Conservation (phyloP, 2,113 vertebrate genomes). For the Dunckerocampus dactyliophorus region DNA sequence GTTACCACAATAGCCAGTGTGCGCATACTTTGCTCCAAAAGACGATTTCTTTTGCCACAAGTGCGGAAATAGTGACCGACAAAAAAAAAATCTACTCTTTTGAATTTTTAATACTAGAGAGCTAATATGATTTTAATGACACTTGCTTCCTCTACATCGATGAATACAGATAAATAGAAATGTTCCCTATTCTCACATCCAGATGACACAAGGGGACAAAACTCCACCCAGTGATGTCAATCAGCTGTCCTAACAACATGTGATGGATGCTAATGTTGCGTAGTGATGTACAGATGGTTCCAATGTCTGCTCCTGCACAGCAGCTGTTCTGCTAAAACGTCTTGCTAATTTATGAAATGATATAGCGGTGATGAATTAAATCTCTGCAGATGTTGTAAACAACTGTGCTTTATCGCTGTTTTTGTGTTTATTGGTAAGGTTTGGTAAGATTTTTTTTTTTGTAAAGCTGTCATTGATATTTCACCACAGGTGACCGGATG, state of each 20-base stretch:
- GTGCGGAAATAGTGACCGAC: constrained; percentile 36
- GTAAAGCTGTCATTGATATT: constrained; percentile 14
- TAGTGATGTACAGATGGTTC: constrained; percentile 36
- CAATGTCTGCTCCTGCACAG: constrained; percentile 9
- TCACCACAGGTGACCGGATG: constrained; percentile 4
- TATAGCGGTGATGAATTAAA: not conserved
- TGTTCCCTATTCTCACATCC: not conserved
- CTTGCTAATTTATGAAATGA: constrained; percentile 26
- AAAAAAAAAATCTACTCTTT: constrained; percentile 33
- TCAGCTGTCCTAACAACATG: constrained; percentile 38
- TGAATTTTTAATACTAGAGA: constrained; percentile 45
- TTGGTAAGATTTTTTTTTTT: constrained; percentile 4
- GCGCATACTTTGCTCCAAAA: constrained; percentile 22
- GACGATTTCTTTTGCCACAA: constrained; percentile 44
- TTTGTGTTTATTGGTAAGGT: not conserved
- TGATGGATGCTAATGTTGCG: constrained; percentile 42
- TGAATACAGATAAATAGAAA: not conserved
- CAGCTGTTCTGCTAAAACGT: constrained; percentile 46
- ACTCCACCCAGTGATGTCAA: not conserved
- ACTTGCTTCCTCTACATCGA: too few relatives aligned
- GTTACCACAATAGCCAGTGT: constrained; percentile 29
- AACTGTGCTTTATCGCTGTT: not conserved
- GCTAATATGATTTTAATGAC: constrained; percentile 20
- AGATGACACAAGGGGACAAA: constrained; percentile 23
- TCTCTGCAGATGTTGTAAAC: not conserved